Base-by-base conservation (phyloP, 2,113 vertebrate species). In the Benitochromis conjunctus region DNA sequence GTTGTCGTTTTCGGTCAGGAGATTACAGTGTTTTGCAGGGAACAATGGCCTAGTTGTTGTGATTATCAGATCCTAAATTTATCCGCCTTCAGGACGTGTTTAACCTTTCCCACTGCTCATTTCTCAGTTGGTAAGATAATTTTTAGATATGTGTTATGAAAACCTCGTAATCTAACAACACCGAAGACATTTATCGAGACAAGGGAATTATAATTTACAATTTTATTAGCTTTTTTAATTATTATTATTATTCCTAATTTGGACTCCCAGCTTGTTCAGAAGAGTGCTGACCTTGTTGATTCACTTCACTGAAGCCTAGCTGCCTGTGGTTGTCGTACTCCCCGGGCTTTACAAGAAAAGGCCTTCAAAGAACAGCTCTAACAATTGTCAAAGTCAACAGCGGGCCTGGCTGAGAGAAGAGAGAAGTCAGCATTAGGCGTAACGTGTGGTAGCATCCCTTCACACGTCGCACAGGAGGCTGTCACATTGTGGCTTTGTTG, bases 31-130 rank as follows among this genome's bases (percentile, higher is more conserved):
- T 69, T 91, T 89, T 56, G 56, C 66, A n/a, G 78, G 74, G 56
- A 91, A 94, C 91, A 92, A 92, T 92, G 90, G 87, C 86, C 88
- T 79, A 81, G 76, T 93, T 94, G 83, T 92, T 92, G 86, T 88
- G 87, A 84, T 91, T 16, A 74, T 90, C 87, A 89, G 81, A 90
- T n/a, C 60, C 66, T 86, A 79, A 89, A 90, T 80, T 82, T 89
- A 89, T 62, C 34, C 7, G 31, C 62, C 54, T 41, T 86, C 74
- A 26, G 48, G 51, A 87, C 69, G 76, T 81, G 31, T 91, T 84
- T 64, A 41, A 82, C 81, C 19, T 85, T 56, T 84, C 74, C 19
- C 64, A 16, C 11, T 21, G 54, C 62, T 83, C 43, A 64, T 16
- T 41, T 84, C 6, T 80, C 16, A 51, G 12, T 31, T 18, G 77